Evolutionary conservation across 2,888 invertebrate genomes (phyloP), one percentile per base, ranked within the genome.

Genomic region (Siphlonurus alternatus): DNA sequence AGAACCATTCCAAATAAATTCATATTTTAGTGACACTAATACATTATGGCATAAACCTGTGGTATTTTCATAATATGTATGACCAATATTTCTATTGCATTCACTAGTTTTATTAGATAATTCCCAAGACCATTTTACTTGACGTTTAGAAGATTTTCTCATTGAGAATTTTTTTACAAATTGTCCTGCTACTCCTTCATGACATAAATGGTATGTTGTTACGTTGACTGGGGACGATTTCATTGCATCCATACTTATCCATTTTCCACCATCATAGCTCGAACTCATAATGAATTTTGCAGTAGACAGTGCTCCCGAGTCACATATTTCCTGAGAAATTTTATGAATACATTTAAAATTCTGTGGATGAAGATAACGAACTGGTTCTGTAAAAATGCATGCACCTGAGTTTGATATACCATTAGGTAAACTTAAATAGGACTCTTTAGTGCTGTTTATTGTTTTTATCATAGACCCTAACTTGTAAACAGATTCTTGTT

Each of bases 11-110:
- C 67, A 68, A 2, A 53, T 19, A 64, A 68, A 64, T 18, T 61
- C 62, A 54, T 66, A 64, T 7, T 25, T 24, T 7, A 66, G 56
- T 22, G 65, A 63, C n/a, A 66, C 25, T 7, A 68, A 38, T 15
- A 66, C 68, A 62, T 68, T 67, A 5, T 61, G 38, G 59, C 68
- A 68, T 1, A 56, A 51, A 53, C 61, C 66, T 20, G 38, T 22
- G 7, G 53, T 10, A 22, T 38, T 38, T 61, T 65, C 62, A 54
- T 61, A 65, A 25, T 25, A 60, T 3, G 67, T 56, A 10, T n/a
- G n/a, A n/a, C n/a, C n/a, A n/a, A n/a, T n/a, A n/a, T n/a, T n/a
- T n/a, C n/a, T n/a, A n/a, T n/a, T n/a, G n/a, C n/a, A n/a, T n/a
- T n/a, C n/a, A n/a, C n/a, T n/a, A n/a, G n/a, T n/a, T n/a, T n/a